Percentiles rank a stretch among this genome's conserved stretches.
These are phyloP conservation scores for Pollicipes pollicipes DNA, from an alignment of 1,140 invertebrate genomes.

Conservation along the genomic window DNA sequence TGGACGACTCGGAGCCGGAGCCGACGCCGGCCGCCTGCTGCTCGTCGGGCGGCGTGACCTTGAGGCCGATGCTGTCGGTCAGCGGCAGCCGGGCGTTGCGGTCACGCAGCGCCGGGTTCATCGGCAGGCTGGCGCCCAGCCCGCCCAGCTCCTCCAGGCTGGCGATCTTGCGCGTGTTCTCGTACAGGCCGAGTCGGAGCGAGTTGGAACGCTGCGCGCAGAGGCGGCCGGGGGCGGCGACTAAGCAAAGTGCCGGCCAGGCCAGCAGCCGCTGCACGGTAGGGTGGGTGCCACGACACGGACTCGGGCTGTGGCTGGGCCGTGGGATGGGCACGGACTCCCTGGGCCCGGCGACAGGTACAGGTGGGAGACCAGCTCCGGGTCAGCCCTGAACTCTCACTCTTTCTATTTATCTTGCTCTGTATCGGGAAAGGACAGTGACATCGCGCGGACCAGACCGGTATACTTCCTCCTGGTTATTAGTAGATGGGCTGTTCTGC, in stretches of 20 bases:
- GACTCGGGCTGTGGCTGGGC: not conserved
- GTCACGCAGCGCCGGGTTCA: constrained; percentile 17
- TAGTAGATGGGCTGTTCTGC: too few species aligned
- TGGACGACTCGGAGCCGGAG: not conserved
- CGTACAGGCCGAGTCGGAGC: constrained; percentile 31
- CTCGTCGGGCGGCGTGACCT: constrained; percentile 65
- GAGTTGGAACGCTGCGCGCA: constrained; percentile 53
- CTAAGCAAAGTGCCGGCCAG: not conserved
- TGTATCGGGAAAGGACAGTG: too few species aligned
- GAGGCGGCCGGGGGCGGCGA: not conserved
- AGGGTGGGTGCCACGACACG: not conserved
- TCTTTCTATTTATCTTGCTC: too few species aligned
- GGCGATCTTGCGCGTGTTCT: constrained; percentile 44
- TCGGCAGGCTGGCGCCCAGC: constrained; percentile 36
- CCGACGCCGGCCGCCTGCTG: not conserved
- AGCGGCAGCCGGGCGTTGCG: constrained; percentile 56
- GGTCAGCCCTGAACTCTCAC: not conserved
- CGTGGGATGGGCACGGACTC: not conserved
- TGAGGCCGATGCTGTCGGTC: constrained; percentile 65
- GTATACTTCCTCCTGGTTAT: too few species aligned
- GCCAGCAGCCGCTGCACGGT: not conserved
- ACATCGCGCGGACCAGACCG: too few species aligned
- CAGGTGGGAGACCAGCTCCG: too few species aligned
- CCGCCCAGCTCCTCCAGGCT: constrained; percentile 63
- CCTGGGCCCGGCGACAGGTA: too few species aligned